These are phyloP conservation scores for Bombyx huttoni DNA, from an alignment of 2,888 invertebrate species.

Conservation along the genomic window DNA sequence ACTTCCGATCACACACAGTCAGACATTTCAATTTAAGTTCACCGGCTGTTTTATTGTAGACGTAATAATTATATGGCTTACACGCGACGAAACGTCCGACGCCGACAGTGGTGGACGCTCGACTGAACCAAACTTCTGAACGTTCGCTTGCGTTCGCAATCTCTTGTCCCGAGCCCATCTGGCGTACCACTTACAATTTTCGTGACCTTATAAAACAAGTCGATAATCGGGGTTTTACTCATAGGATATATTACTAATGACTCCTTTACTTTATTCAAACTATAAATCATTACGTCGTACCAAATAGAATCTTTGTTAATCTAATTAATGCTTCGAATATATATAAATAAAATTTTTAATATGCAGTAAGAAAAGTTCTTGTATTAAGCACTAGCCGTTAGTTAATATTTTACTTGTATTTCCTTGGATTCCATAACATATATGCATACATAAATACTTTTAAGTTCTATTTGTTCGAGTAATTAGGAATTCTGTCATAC, in stretches of 20 bases:
- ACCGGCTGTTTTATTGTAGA: conserved; percentile 1
- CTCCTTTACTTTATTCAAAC: conserved; percentile 8
- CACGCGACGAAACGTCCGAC: conserved; percentile 27
- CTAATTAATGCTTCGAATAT: not conserved
- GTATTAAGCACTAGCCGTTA: too few species aligned
- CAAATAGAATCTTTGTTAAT: not conserved
- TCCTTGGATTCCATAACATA: too few species aligned
- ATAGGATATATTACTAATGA: conserved; percentile 19
- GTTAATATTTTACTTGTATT: too few species aligned
- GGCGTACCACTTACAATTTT: conserved; percentile 52
- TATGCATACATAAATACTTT: too few species aligned
- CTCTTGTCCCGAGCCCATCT: conserved; percentile 43
- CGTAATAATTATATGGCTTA: conserved; percentile 14
- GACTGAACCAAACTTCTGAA: conserved; percentile 35
- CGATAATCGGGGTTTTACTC: conserved; percentile 37
- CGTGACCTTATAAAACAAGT: conserved; percentile 51
- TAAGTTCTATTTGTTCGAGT: too few species aligned
- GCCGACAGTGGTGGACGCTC: conserved; percentile 26
- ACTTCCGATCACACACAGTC: conserved; percentile 25
- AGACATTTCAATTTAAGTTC: conserved; percentile 9
- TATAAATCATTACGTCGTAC: not conserved
- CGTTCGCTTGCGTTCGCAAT: conserved; percentile 28
- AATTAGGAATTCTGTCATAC: too few species aligned
- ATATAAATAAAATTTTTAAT: too few species aligned
- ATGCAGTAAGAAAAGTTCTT: too few species aligned